These are phyloP conservation scores for Amblyornis subalaris DNA, from an alignment of 2,113 vertebrate genomes.

Conservation along the genomic window DNA sequence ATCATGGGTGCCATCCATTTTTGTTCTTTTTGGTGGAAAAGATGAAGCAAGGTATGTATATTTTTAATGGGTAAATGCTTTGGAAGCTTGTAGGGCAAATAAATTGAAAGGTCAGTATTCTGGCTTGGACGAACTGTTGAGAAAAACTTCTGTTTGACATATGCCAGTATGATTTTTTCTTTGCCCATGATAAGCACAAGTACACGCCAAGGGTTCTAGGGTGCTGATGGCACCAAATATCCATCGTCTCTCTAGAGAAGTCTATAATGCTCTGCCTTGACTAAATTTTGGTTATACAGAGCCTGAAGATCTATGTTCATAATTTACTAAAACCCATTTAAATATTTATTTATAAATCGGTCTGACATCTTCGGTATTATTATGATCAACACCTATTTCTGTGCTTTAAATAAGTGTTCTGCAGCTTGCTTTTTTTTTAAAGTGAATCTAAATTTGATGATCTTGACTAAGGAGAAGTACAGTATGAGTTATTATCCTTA, in stretches of 20 bases:
- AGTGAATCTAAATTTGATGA: background rate
- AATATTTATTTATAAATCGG: conserved; percentile 9
- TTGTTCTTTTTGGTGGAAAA: background rate
- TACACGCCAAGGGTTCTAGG: background rate
- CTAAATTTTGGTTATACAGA: background rate
- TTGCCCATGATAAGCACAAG: background rate
- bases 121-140: background rate
- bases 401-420: background rate
- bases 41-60: background rate
- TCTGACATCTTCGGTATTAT: background rate
- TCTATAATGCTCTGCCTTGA: background rate
- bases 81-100: background rate
- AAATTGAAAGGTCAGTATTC: background rate
- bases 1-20: background rate
- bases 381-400: background rate
- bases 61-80: background rate
- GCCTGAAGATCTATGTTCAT: background rate
- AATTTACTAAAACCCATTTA: background rate
- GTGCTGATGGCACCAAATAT: background rate
- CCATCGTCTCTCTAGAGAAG: background rate
- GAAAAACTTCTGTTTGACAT: background rate
- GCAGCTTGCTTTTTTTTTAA: background rate
- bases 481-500: background rate
- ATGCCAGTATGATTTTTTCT: background rate
- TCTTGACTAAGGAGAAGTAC: background rate